A percentile compares a stretch with the other conserved stretches of the same genome.
Evolutionary conservation across 92 coral and sea anemone species (phyloP).

Genomic region (Pocillopora meandrina): DNA sequence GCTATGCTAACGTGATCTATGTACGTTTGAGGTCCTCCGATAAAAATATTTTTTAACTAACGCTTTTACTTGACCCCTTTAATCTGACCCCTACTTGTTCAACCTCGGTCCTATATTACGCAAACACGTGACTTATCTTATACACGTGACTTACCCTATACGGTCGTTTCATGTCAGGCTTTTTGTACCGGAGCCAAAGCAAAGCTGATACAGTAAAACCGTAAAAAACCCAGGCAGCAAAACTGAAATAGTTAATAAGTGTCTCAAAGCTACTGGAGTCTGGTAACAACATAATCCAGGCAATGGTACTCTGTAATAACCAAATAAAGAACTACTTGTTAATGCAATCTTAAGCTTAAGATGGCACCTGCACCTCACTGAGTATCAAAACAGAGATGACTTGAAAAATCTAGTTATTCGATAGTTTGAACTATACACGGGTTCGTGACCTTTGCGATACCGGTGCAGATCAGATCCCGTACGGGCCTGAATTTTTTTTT

Average conservation of each 20-base stretch:
- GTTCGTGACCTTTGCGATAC: no score
- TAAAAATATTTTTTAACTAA: neutral
- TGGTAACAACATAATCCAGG: constrained; percentile 95
- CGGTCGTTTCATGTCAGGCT: constrained; percentile 76
- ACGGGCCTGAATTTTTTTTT: no score
- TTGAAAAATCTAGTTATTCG: no score
- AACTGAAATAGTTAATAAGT: constrained; percentile 91
- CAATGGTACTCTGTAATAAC: constrained; percentile 71
- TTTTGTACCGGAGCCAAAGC: constrained; percentile 79
- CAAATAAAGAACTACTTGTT: neutral
- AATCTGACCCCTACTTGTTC: no score
- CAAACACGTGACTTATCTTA: no score
- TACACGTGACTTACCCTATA: constrained; percentile 58
- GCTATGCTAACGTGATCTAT: no score
- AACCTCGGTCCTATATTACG: no score
- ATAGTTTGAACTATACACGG: no score
- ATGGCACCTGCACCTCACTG: no score
- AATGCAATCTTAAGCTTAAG: neutral
- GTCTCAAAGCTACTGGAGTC: constrained; percentile 88
- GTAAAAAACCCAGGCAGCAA: constrained; percentile 95
- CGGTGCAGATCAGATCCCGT: no score
- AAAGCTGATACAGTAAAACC: constrained; percentile 80
- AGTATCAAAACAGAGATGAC: no score
- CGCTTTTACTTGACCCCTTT: neutral
- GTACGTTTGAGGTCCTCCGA: neutral